A percentile compares a stretch with the other conserved stretches of the same genome.
Evolutionary conservation across 2,888 invertebrate species (phyloP).

Genomic region (Coenonympha arcania): DNA sequence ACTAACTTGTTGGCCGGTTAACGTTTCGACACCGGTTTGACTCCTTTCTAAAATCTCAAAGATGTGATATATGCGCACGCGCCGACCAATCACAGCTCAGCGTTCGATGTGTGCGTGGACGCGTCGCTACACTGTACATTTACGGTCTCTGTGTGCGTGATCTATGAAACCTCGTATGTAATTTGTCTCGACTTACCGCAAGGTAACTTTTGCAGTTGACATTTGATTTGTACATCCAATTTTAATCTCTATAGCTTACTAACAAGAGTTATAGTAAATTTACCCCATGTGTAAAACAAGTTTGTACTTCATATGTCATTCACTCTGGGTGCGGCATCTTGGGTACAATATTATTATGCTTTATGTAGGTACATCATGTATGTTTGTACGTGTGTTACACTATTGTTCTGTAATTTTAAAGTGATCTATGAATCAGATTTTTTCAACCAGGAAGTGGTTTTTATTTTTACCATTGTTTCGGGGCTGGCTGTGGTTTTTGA

Average conservation of each 20-base stretch:
- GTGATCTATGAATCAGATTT: constrained; percentile 49
- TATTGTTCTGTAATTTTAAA: constrained; percentile 35
- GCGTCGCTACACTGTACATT: constrained; percentile 26
- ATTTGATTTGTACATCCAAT: constrained; percentile 18
- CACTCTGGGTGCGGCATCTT: constrained; percentile 45
- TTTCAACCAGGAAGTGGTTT: constrained; percentile 49
- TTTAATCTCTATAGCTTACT: constrained; percentile 34
- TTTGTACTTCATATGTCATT: constrained; percentile 42
- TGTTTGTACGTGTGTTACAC: constrained; percentile 26
- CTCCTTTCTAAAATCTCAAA: constrained; percentile 71
- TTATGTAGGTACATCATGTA: constrained; percentile 24
- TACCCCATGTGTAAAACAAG: constrained; percentile 16
- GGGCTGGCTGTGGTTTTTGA: constrained; percentile 14
- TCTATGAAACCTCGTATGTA: constrained; percentile 41
- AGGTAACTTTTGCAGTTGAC: constrained; percentile 19
- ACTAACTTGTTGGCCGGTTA: constrained; percentile 40
- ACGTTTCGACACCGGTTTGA: constrained; percentile 47
- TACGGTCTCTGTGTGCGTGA: constrained; percentile 29
- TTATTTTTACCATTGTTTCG: constrained; percentile 33
- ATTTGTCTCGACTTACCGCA: constrained; percentile 40
- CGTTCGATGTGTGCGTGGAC: constrained; percentile 34
- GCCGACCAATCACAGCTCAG: constrained; percentile 41
- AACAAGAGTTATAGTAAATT: constrained; percentile 16
- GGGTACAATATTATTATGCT: constrained; percentile 17
- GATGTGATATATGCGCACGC: constrained; percentile 52